Base-by-base conservation (phyloP, 1,140 invertebrate genomes). In the Diorhabda elongata region DNA sequence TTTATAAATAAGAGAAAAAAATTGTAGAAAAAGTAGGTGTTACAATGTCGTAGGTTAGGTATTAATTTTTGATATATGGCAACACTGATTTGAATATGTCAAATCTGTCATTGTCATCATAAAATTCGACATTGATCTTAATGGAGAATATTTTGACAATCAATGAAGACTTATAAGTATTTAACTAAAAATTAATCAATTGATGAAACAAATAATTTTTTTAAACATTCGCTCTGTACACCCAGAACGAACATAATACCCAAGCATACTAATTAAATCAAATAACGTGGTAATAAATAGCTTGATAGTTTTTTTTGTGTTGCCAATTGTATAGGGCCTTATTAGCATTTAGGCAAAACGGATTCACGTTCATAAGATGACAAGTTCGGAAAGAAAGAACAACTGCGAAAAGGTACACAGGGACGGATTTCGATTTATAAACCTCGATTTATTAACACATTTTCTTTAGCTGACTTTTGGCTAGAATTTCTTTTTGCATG, bases 291-390 rank as follows among this genome's bases (percentile, higher is more conserved):
- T 66, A 66, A 69, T 69, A 65, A 65, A 69, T 69, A 69, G 42
- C 61, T 42, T 41, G 57, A 47, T 61, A 60, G 58, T 61, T 62
- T 65, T 26, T 26, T 68, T 69, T 66, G 58, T 62, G n/a, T 60
- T 42, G 44, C n/a, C 58, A 61, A 56, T 68, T 68, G 59, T 68
- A 52, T 63, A 43, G 63, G 44, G 64, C 69, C 75, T 74, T 72
- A 76, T 76, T 76, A 76, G 71, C 73, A 76, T 76, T 76, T 74
- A 74, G 71, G 75, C 75, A 76, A 76, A 52, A 76, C 73, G 66
- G 69, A 52, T 52, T 66, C 66, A 60, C 26, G 6, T 52, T n/a
- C 47, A 52, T 8, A n/a, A n/a, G 6, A 52, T 52, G 47, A 52
- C 41, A 41, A 5, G 60, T 63, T 45, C 47, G 66, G 56, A 43